These are phyloP conservation scores for Cheilosia vulpina DNA, from an alignment of 2,888 invertebrate species.

Conservation along the genomic window DNA sequence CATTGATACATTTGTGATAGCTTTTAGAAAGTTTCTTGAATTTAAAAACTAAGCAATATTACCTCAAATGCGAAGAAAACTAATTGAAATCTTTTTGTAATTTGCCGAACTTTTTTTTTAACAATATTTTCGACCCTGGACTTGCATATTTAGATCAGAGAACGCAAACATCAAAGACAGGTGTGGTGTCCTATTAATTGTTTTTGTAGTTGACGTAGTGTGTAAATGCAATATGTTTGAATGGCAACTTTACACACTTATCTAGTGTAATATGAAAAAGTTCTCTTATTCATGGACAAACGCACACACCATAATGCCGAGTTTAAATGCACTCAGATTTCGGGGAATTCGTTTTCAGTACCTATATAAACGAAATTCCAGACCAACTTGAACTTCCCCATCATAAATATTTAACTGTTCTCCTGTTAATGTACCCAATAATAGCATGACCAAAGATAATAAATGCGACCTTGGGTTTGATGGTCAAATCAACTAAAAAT, in stretches of 20 bases:
- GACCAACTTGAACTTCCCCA: neutral
- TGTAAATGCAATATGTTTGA: too few relatives aligned
- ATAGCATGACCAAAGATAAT: conserved; percentile 20
- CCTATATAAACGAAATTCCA: neutral
- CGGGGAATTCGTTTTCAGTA: neutral
- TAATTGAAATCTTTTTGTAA: neutral
- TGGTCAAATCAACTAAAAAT: conserved; percentile 28
- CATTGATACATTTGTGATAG: too few relatives aligned
- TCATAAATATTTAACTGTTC: conserved; percentile 18
- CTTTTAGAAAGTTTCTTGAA: neutral
- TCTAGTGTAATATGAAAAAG: too few relatives aligned
- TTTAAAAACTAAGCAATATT: neutral
- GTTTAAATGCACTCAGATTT: neutral
- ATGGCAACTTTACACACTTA: too few relatives aligned
- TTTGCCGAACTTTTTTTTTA: neutral
- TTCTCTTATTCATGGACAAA: too few relatives aligned
- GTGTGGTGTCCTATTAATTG: too few relatives aligned
- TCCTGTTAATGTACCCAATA: conserved; percentile 9
- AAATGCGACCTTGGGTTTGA: conserved; percentile 27
- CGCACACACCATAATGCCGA: neutral
- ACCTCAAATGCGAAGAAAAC: neutral
- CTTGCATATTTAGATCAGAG: neutral
- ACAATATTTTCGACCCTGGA: conserved; percentile 10
- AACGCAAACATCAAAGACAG: too few relatives aligned
- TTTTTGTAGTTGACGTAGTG: too few relatives aligned